Conservation (phyloP, 1,140 invertebrate genomes). For the Diorhabda sublineata region DNA sequence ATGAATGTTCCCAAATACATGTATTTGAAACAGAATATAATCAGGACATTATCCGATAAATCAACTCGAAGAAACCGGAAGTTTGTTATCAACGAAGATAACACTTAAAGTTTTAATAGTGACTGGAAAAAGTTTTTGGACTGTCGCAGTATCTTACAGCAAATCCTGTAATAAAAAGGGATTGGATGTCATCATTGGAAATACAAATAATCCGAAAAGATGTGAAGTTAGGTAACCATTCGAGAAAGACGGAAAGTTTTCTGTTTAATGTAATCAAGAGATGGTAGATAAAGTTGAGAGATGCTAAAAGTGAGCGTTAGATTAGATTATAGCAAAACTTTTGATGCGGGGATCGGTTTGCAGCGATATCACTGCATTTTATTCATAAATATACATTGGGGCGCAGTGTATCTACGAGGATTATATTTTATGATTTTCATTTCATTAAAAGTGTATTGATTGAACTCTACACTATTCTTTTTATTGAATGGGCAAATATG, state of each 20-base stretch:
- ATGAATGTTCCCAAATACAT: too few relatives aligned
- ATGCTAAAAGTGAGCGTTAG: slow-evolving; percentile 30
- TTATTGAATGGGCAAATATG: too few relatives aligned
- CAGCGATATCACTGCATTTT: slow-evolving; percentile 26
- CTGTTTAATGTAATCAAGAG: slow-evolving; percentile 30
- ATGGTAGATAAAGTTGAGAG: slow-evolving; percentile 25
- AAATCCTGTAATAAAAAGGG: neutral
- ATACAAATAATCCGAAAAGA: slow-evolving; percentile 15
- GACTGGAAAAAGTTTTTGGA: neutral
- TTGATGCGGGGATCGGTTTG: slow-evolving; percentile 25
- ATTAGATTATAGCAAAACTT: slow-evolving; percentile 29
- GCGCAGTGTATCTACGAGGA: too few relatives aligned
- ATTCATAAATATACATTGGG: slow-evolving; percentile 5
- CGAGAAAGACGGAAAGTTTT: slow-evolving; percentile 22
- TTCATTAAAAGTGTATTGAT: too few relatives aligned
- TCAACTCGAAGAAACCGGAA: too few relatives aligned
- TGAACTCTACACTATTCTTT: too few relatives aligned
- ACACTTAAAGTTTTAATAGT: slow-evolving; percentile 3
- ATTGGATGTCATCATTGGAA: slow-evolving; percentile 17
- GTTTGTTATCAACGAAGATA: neutral
- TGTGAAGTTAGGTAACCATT: slow-evolving; percentile 22
- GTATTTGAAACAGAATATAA: too few relatives aligned
- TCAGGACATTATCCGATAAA: too few relatives aligned
- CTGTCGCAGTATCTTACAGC: neutral
- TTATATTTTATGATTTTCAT: too few relatives aligned